Evolutionary conservation across 1,140 invertebrate genomes (phyloP), one percentile per base, ranked within the genome.

Genomic region (Nasonia giraulti): DNA sequence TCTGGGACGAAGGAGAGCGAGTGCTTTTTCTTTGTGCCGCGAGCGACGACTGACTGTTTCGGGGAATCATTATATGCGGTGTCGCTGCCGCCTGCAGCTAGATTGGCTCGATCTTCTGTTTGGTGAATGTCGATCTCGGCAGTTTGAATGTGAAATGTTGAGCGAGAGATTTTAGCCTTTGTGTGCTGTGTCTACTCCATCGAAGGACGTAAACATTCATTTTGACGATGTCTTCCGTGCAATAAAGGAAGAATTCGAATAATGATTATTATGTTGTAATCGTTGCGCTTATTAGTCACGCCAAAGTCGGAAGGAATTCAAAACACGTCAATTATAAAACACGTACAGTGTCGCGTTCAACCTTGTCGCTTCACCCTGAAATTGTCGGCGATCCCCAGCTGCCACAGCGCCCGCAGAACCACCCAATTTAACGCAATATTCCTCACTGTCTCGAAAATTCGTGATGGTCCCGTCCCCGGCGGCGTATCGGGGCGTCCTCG

Each of bases 351-450:
- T 44, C 40, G 20, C 55, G 20, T 62, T n/a, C 20, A 62, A 62
- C 17, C 55, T 62, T 5, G 47, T 62, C 17, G 17, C 3, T n/a
- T 62, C 55, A 17, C 20, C 20, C 55, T 20, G 17, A 7, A 62
- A 62, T n/a, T 62, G 55, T 62, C 20, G 55, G 20, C 55, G 2
- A 62, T 62, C 55, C 55, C 20, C 6, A 17, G 47, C 40, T 44
- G 14, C 20, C 14, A 6, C 6, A 62, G 20, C 55, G 8, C 55
- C 55, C 55, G 55, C 50, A 55, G 50, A 55, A 55, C 50, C 68
- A 37, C 69, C 79, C 23, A 47, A 80, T n/a, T 71, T 80, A 47
- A 80, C 31, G 27, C 68, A 71, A 71, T 71, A 71, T 71, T 71
- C 40, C 33, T 37, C 50, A 17, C 6, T 79, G 31, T 66, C 33